Base-by-base conservation (phyloP, 2,797 vertebrate species). In the Zalophus californianus region DNA sequence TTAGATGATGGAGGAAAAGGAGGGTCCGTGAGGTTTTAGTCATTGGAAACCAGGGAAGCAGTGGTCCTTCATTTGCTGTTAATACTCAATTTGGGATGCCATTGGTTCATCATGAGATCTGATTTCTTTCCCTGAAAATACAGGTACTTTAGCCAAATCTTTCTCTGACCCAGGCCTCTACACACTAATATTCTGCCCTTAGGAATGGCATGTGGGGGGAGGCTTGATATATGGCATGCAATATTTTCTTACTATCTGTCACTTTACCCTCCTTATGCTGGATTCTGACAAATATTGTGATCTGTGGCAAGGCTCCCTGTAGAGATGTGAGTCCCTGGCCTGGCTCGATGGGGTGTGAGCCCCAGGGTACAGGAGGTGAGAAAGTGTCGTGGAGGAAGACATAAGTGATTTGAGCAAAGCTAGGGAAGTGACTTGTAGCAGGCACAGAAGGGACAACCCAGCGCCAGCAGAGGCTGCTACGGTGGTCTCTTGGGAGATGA, bases 101-200 rank as follows among this genome's bases (percentile, higher is more conserved):
- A 1, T 6, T 15, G 64, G 64, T 50, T 38, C 12, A 13, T 52
- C 7, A 4, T 4, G 68, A 70, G 29, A 54, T 25, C 50, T n/a
- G 52, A n/a, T 14, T 44, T 48, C 32, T 72, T 62, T 84, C 82
- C 14, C 6, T 11, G 54, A 77, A 38, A 58, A 70, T n/a, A 41
- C 7, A 82, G 88, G 70, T 5, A 12, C 7, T 44, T 77, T 7
- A 72, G 54, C 29, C 32, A 48, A 50, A 35, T 2, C 21, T 50
- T 89, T 44, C 66, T 79, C 50, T 41, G 52, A 12, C 2, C 21
- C 60, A 35, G 41, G 32, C 25, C 77, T 80, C 9, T 11, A n/a
- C 13, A 32, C 5, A 21, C 77, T 58, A 27, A 7, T 4, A 8
- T 2, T 0, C 7, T 8, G 10, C 8, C 16, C 41, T 7, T 21